Base-by-base conservation (phyloP, 2,113 vertebrate genomes). In the Xiphorhynchus elegans region DNA sequence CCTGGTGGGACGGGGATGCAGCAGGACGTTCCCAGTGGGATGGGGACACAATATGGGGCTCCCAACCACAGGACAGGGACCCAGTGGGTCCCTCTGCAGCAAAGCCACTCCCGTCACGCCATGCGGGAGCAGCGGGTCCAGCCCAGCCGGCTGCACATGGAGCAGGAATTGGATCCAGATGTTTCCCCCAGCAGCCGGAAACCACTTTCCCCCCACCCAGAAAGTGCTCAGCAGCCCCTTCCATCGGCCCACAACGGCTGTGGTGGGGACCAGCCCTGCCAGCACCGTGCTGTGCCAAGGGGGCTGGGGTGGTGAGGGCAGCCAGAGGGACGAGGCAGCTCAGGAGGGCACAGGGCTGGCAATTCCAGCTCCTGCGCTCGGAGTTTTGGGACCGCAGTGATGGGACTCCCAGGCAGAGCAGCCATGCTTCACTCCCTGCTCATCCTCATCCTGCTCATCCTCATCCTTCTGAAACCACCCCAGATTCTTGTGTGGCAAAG, bases 401-500 rank as follows among this genome's bases (percentile, higher is more conserved):
- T 5, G 5, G 50, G 21, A 58, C 1, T 15, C 40, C 63, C 40
- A n/a, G n/a, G 64, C 28, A 44, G 26, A 53, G 66, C 4, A 5
- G 59, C 74, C 17, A 7, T 4, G 1, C 42, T 68, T 23, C 24
- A n/a, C 3, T 20, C 5, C 28, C 67, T 42, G 29, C 37, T 66
- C 35, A 10, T 12, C 17, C 56, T 40, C 60, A 29, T 7, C 37
- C 66, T 42, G 29, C 37, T 66, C 35, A 12, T 11, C 20, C 56
- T 42, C 60, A 31, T 14, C 67, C 24, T 69, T 19, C 40, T 31
- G 2, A 56, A 84, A n/a, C 23, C 53, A 25, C 13, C 23, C 26
- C 0, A 1, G 6, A 3, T 10, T 7, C 0, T 0, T 2, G n/a
- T 4, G 4, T 0, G 1, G 59, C 0, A 0, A 40, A 33, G 39